phyloP scores from a whole-genome alignment of 2,113 vertebrate genomes.

The Limanda limanda region DNA sequence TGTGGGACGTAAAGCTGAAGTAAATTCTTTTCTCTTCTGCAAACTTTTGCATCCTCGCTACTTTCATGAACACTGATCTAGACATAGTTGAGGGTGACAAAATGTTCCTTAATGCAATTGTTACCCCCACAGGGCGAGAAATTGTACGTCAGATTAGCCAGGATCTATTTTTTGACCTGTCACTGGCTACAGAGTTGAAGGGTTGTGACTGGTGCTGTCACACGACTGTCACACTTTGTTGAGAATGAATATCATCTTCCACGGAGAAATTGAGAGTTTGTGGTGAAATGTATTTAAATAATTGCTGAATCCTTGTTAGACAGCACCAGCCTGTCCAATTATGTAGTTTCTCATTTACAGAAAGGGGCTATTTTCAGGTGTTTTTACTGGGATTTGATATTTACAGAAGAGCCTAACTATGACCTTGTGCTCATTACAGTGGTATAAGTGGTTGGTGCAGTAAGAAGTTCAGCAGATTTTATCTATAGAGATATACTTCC shows the following conservation, averaged over 20 bases:
- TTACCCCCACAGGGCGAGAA: not conserved
- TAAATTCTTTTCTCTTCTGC: not conserved
- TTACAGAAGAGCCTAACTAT: not conserved
- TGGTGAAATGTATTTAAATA: not conserved
- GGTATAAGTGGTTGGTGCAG: not conserved
- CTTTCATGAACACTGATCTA: not conserved
- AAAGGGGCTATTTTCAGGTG: not conserved
- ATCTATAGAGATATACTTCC: not conserved
- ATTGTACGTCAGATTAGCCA: not conserved
- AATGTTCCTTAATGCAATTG: not conserved
- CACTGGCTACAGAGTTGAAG: not conserved
- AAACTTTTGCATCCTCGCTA: not conserved
- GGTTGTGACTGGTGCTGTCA: too few relatives aligned
- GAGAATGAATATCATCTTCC: constrained; percentile 4
- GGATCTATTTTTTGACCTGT: not conserved
- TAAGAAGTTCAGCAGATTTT: not conserved
- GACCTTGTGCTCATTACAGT: not conserved
- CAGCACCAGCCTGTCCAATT: not conserved
- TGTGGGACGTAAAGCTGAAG: not conserved
- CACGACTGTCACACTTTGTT: not conserved
- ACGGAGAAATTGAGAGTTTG: not conserved
- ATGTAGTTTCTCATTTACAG: not conserved
- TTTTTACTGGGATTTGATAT: not conserved
- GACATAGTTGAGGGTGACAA: not conserved
- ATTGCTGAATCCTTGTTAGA: not conserved